Base-by-base conservation (phyloP, 2,888 invertebrate species). In the Cremastinae sp. region DNA sequence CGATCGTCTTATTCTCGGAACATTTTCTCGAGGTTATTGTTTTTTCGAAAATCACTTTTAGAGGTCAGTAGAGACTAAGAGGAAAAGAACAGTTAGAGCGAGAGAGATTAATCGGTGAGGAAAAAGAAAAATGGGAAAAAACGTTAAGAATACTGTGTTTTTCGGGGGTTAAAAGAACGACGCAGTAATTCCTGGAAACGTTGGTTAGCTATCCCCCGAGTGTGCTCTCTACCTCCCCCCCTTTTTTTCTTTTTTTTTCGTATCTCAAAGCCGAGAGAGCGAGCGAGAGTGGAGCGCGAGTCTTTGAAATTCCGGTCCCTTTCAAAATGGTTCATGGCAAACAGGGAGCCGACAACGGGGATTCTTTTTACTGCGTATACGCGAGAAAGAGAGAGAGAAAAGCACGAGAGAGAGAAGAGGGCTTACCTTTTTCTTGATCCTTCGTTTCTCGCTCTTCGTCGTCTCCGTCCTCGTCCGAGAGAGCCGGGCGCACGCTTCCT, bases 221-320 rank as follows among this genome's bases (percentile, higher is more conserved):
- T 53, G 78, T 58, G 71, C 75, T 59, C 65, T 73, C 77, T 75
- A 74, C 74, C 70, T 79, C 61, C 64, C 69, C 73, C 78, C 70
- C 65, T 56, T 59, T 75, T 59, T 71, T 66, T 69, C 75, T 74
- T 77, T 78, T 28, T 58, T 16, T 56, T 45, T 45, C 43, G 62
- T 56, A 58, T 62, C 62, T 68, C 53, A 79, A 80, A 81, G 68
- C 75, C 75, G 78, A 75, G 47, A 65, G 65, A 72, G 56, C 61
- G 66, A 68, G 68, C 72, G 69, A 62, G 59, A 69, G 65, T 55
- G n/a, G 65, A 41, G 49, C 53, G 58, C 56, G 64, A 62, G 74
- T 73, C 78, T 79, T 78, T 75, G 78, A 79, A 80, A 80, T 80
- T 80, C 79, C 75, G 75, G 75, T 78, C 78, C 75, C 79, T 80